Percentiles rank a stretch among this genome's conserved stretches.
Evolutionary conservation across 2,113 vertebrate genomes (phyloP).

Genomic region (Triplophysa rosa): DNA sequence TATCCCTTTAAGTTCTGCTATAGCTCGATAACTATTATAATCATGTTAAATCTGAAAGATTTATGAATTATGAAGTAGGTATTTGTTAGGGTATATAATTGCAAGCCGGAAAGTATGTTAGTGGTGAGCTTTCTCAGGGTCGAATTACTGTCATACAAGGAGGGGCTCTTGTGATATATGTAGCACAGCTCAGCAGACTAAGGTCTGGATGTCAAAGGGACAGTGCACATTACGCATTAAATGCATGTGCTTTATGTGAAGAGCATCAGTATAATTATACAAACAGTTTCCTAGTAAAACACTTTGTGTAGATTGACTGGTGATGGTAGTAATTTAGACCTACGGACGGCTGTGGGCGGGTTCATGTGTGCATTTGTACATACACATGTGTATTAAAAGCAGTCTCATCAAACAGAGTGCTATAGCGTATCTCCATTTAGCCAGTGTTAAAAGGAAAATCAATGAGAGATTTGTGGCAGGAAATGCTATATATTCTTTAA

Average conservation of each 20-base stretch:
- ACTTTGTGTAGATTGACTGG: conserved; percentile 1
- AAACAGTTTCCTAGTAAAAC: conserved; percentile 5
- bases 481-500: conserved; percentile 43
- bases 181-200: neutral
- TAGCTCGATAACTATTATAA: too few relatives aligned
- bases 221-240: conserved; percentile 44
- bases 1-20: neutral
- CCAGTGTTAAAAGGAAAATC: conserved; percentile 69
- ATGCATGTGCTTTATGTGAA: conserved; percentile 45
- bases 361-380: neutral
- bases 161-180: too few relatives aligned
- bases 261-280: conserved; percentile 18
- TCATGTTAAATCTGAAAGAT: too few relatives aligned
- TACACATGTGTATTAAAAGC: neutral
- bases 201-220: conserved; percentile 23
- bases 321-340: conserved; percentile 13
- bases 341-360: neutral
- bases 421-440: conserved; percentile 25
- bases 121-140: neutral
- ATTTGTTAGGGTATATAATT: too few relatives aligned
- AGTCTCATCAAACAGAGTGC: conserved; percentile 53
- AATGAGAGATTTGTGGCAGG: conserved; percentile 64
- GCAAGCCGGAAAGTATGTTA: neutral
- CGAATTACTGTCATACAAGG: neutral
- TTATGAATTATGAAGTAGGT: neutral